phyloP scores from a whole-genome alignment of 2,888 invertebrate species.

The Drosophila atripex region DNA sequence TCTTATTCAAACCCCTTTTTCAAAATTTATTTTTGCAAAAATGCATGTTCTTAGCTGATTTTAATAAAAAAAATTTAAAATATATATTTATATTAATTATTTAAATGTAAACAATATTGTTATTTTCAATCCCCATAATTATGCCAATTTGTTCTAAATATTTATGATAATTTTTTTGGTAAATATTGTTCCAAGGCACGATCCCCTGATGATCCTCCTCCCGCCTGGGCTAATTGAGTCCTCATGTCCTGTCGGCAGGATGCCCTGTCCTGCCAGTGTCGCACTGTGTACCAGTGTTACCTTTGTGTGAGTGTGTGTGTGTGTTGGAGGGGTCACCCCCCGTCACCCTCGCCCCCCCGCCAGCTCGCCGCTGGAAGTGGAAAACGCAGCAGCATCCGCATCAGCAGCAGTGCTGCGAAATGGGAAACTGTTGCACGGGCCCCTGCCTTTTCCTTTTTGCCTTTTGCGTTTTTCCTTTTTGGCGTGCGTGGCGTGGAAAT shows the following conservation, averaged over 20 bases:
- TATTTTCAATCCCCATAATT: neutral
- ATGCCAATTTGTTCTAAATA: neutral
- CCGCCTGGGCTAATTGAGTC: constrained; percentile 40
- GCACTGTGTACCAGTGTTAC: constrained; percentile 9
- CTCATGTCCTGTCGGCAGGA: constrained; percentile 44
- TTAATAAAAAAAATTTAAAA: too few relatives aligned
- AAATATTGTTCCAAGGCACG: neutral
- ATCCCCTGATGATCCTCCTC: constrained; percentile 9
- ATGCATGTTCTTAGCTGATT: too few relatives aligned
- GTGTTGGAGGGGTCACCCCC: constrained; percentile 5
- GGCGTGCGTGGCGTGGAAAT: constrained; percentile 28
- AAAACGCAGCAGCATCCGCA: constrained; percentile 8
- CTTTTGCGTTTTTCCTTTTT: constrained; percentile 28
- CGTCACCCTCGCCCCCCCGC: constrained; percentile 7
- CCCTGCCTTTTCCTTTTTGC: constrained; percentile 16
- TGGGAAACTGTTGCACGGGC: constrained; percentile 38
- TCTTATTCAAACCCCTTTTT: too few relatives aligned
- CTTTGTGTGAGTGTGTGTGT: neutral
- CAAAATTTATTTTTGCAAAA: too few relatives aligned
- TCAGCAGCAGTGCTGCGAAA: neutral
- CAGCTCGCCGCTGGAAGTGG: constrained; percentile 31
- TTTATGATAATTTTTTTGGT: neutral
- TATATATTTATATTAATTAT: too few relatives aligned
- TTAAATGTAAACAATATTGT: too few relatives aligned
- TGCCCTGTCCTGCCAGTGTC: constrained; percentile 3